Evolutionary conservation across 2,113 vertebrate species (phyloP).

Genomic region (Cryptomyrus ogoouensis): DNA sequence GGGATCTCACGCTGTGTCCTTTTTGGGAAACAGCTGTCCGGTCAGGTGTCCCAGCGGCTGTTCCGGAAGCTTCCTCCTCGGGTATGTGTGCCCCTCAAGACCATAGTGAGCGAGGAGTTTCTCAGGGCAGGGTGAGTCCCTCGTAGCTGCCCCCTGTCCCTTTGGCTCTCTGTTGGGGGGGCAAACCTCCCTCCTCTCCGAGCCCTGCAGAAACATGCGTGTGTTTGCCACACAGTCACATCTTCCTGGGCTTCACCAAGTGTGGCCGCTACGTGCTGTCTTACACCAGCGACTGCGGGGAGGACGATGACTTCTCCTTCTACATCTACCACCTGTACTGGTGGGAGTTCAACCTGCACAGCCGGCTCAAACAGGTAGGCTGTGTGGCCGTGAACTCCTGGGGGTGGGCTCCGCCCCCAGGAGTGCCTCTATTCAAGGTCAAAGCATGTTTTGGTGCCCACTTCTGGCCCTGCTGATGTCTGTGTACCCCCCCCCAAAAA

Average conservation of each 20-base stretch:
- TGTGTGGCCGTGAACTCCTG: not conserved
- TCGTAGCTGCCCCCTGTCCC: not conserved
- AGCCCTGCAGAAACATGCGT: not conserved
- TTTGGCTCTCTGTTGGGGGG: not conserved
- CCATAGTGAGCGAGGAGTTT: constrained; percentile 83
- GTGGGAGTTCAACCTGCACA: constrained; percentile 94
- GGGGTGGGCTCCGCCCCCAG: not conserved
- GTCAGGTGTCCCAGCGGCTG: constrained; percentile 78
- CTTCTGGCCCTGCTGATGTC: not conserved
- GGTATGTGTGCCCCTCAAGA: constrained; percentile 81
- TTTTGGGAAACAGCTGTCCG: constrained; percentile 63
- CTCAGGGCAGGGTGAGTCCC: constrained; percentile 74
- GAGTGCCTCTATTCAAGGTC: no score
- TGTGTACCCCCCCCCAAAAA: not conserved
- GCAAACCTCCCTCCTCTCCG: not conserved
- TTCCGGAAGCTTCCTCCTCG: constrained; percentile 84
- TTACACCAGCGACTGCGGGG: constrained; percentile 82
- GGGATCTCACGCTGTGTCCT: not conserved
- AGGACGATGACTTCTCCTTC: constrained; percentile 81
- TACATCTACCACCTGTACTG: constrained; percentile 89
- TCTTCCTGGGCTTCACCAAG: constrained; percentile 90
- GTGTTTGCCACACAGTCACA: constrained; percentile 63
- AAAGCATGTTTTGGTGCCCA: no score
- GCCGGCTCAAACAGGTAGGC: constrained; percentile 79
- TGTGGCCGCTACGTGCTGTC: constrained; percentile 89